A percentile compares a stretch with the other conserved stretches of the same genome.
phyloP scores from a whole-genome alignment of 2,113 vertebrate species.

The Delphinus delphis region DNA sequence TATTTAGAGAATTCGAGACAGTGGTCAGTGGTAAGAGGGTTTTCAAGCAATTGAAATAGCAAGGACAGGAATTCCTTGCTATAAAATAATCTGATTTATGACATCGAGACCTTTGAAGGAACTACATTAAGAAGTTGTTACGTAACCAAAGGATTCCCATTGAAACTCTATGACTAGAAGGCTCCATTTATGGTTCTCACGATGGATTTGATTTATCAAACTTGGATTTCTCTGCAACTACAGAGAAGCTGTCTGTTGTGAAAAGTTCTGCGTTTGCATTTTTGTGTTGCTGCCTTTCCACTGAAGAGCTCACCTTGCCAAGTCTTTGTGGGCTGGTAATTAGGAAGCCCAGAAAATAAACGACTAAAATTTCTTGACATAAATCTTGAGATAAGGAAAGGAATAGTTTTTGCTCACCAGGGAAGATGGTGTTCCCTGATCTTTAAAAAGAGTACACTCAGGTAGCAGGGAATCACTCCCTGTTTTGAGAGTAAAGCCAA shows the following conservation, averaged over 20 bases:
- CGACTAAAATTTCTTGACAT: background rate
- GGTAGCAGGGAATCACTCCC: background rate
- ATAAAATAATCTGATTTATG: background rate
- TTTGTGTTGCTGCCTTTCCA: background rate
- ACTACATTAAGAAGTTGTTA: background rate
- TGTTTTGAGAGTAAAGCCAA: background rate
- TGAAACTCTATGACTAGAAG: background rate
- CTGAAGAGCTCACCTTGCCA: conserved; percentile 34
- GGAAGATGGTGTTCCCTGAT: background rate
- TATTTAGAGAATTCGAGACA: background rate
- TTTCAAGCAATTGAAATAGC: background rate
- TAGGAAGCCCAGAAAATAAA: conserved; percentile 49
- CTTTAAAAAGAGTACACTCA: background rate
- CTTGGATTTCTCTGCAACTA: background rate
- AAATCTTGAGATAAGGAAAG: conserved; percentile 20
- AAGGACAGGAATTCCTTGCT: background rate
- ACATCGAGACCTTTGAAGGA: background rate
- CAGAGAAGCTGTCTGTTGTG: background rate
- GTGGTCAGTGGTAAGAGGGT: background rate
- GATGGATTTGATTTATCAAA: conserved; percentile 15
- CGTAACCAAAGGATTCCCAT: background rate
- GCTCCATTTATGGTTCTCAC: conserved; percentile 6
- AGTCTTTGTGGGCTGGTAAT: conserved; percentile 42
- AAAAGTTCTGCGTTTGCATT: background rate
- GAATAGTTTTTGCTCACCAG: background rate